Base-by-base conservation (phyloP, 2,113 vertebrate species). In the Grammomys surdaster region DNA sequence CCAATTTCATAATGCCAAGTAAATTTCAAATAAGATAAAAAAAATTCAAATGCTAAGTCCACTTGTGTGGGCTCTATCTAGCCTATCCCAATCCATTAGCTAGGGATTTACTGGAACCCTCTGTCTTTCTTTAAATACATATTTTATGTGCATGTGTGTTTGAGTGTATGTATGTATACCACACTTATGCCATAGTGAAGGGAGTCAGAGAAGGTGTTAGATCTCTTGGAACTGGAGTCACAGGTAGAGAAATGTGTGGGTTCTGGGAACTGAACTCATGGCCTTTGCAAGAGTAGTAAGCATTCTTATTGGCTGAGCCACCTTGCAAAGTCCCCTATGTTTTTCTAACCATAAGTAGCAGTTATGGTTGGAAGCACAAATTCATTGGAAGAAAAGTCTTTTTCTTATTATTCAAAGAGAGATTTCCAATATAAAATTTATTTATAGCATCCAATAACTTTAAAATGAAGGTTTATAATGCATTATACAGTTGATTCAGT, bases 351-450 rank as follows among this genome's bases (percentile, higher is more conserved):
- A 11, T 77, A 58, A 88, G 5, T 91, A 87, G 26, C 69, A 77
- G 51, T 91, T 5, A 77, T 40, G 9, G 36, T 48, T 80, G 16
- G 43, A 95, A 93, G 40, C 51, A 73, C 36, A 81, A 60, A 82
- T 46, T 89, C 73, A 43, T 69, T 84, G 46, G 46, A 46, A 91
- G 24, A 77, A 60, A 67, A 93, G n/a, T 3, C 3, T 40, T 87
- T 26, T 70, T 72, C 7, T 70, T 80, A 22, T 67, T n/a, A 80
- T 88, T 78, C 40, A 76, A 89, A 80, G 43, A 58, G 77, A 1
- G 17, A 84, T 94, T 97, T 87, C 54, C 4, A 75, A 86, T 91
- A 84, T 91, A 20, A 70, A 77, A 40, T 73, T 82, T 76, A 69
- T n/a, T 88, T 76, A 33, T 70, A 91, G 31, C 1, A 69, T 51